Percentiles rank a stretch among this genome's conserved stretches.
Conservation (phyloP, 2,113 vertebrate genomes). For the Furnarius figulus region DNA sequence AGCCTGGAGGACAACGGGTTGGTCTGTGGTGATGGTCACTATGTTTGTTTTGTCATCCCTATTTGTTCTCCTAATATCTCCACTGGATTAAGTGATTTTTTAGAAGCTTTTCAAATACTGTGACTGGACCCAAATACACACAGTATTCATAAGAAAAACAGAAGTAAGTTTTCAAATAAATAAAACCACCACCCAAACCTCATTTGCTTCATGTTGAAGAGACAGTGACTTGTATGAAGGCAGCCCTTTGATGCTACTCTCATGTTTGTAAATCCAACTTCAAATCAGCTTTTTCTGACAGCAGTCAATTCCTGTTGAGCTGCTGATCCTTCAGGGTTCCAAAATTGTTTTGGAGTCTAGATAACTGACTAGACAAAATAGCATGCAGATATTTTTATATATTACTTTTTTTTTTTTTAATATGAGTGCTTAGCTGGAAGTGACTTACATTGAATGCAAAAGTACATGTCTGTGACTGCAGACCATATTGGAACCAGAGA, state of each 20-base stretch:
- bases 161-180: background rate
- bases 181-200: background rate
- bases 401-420: conserved; percentile 29
- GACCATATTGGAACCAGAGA: conserved; percentile 82
- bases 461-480: conserved; percentile 72
- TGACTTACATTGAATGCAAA: conserved; percentile 65
- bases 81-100: background rate
- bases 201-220: background rate
- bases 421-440: conserved; percentile 72
- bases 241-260: background rate
- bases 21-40: background rate
- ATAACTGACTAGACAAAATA: conserved; percentile 65
- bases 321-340: background rate
- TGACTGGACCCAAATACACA: background rate
- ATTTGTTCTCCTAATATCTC: background rate
- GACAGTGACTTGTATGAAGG: background rate
- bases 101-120: background rate
- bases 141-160: background rate
- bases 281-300: background rate
- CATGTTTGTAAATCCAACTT: background rate
- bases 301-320: background rate
- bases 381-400: conserved; percentile 68
- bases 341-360: background rate
- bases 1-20: background rate
- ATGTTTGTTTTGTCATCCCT: background rate